Conservation (phyloP, 2,113 vertebrate species). For the Datnioides undecimradiatus region DNA sequence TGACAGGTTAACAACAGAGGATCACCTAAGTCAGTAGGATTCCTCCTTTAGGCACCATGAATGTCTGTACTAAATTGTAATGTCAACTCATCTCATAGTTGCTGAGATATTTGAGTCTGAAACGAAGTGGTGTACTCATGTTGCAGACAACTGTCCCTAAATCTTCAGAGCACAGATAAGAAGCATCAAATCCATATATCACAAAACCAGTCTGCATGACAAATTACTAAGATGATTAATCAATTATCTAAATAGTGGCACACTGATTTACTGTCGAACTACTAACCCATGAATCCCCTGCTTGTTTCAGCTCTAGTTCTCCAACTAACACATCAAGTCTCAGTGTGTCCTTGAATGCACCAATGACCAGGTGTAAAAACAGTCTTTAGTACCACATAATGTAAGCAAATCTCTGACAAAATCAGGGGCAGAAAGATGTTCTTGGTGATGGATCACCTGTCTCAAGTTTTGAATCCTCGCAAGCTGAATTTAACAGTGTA, state of each 20-base stretch:
- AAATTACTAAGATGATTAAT: not conserved
- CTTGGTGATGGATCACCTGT: constrained; percentile 63
- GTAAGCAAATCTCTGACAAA: constrained; percentile 42
- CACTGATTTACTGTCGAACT: not conserved
- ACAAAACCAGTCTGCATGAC: not conserved
- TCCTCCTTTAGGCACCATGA: not conserved
- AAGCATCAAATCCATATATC: not conserved
- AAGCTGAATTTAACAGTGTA: constrained; percentile 45
- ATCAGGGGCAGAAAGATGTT: constrained; percentile 36
- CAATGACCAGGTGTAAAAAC: constrained; percentile 8
- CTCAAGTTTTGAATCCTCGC: constrained; percentile 50
- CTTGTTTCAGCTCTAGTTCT: not conserved
- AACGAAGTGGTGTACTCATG: not conserved
- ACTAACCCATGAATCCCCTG: not conserved
- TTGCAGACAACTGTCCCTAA: not conserved
- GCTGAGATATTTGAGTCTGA: not conserved
- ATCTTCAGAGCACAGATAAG: not conserved
- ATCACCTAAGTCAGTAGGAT: too few species aligned
- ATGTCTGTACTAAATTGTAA: not conserved
- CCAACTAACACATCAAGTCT: constrained; percentile 1
- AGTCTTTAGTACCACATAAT: constrained; percentile 11
- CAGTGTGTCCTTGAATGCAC: constrained; percentile 7
- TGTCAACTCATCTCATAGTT: not conserved
- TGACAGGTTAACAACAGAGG: too few species aligned
- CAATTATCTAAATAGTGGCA: not conserved